A percentile compares a stretch with the other conserved stretches of the same genome.
These are phyloP conservation scores for Tetraodon nigroviridis DNA, from an alignment of 2,113 vertebrate species.

Conservation along the genomic window DNA sequence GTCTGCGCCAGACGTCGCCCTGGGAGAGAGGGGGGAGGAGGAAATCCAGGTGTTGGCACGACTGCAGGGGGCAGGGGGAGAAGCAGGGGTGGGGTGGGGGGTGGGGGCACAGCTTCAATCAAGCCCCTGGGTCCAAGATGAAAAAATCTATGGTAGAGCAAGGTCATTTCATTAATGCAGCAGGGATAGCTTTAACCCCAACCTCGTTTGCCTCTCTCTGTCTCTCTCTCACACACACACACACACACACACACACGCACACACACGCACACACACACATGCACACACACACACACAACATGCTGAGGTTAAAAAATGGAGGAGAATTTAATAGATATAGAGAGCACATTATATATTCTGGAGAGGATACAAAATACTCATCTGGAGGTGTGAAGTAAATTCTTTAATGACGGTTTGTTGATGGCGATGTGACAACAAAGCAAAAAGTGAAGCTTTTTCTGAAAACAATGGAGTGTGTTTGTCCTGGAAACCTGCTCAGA, in stretches of 20 bases:
- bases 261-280: conserved; percentile 9
- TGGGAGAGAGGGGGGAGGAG: conserved; percentile 19
- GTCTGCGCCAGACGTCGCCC: conserved; percentile 69
- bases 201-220: not conserved
- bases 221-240: conserved; percentile 14
- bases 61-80: conserved; percentile 12
- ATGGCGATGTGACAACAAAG: not conserved
- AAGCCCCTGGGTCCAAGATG: conserved; percentile 52
- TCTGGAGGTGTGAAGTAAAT: no score
- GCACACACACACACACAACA: conserved; percentile 15
- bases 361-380: conserved; percentile 8
- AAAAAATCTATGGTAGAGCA: conserved; percentile 59
- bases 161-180: conserved; percentile 54
- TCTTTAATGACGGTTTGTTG: not conserved
- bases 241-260: conserved; percentile 16
- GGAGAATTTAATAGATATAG: conserved; percentile 3
- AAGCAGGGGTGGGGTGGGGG: not conserved
- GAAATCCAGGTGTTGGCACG: conserved; percentile 36
- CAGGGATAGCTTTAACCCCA: conserved; percentile 59
- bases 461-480: not conserved
- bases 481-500: conserved; percentile 8
- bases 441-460: not conserved
- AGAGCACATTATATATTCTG: not conserved
- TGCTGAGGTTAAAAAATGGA: conserved; percentile 14
- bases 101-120: conserved; percentile 66